Percentiles rank a stretch among this genome's conserved stretches.
Evolutionary conservation across 2,888 invertebrate genomes (phyloP).

Genomic region (Mimachlamys varia): DNA sequence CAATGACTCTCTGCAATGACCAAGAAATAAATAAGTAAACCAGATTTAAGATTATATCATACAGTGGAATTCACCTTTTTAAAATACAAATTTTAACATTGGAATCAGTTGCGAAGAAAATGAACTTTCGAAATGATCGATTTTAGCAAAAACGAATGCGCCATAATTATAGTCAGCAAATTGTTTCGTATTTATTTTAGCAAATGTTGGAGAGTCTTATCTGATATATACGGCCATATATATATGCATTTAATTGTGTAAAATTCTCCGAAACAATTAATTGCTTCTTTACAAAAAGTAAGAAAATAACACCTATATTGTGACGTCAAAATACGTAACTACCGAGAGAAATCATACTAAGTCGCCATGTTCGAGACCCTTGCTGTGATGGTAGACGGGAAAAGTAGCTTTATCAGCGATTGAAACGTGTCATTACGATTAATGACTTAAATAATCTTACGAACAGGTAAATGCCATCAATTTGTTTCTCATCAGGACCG

Average conservation of each 20-base stretch:
- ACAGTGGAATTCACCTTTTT: too few relatives aligned
- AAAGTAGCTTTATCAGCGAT: neutral
- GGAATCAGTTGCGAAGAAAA: too few relatives aligned
- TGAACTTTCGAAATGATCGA: too few relatives aligned
- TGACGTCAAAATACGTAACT: slow-evolving; percentile 34
- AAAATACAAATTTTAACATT: too few relatives aligned
- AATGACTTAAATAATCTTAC: neutral
- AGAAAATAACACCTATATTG: neutral
- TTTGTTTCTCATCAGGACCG: neutral
- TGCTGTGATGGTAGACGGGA: neutral
- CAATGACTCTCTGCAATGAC: too few relatives aligned
- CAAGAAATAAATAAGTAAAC: too few relatives aligned
- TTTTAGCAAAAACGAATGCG: neutral
- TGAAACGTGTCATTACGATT: neutral
- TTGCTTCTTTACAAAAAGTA: neutral
- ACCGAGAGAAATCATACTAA: neutral
- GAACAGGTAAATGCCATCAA: neutral
- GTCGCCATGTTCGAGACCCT: neutral
- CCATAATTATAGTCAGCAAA: neutral
- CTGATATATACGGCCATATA: neutral
- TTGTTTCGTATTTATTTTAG: neutral
- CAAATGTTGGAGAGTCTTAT: too few relatives aligned
- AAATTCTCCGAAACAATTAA: neutral
- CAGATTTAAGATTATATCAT: too few relatives aligned
- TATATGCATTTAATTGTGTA: neutral